phyloP scores from a whole-genome alignment of 2,797 vertebrate genomes.

The Masticophis lateralis region DNA sequence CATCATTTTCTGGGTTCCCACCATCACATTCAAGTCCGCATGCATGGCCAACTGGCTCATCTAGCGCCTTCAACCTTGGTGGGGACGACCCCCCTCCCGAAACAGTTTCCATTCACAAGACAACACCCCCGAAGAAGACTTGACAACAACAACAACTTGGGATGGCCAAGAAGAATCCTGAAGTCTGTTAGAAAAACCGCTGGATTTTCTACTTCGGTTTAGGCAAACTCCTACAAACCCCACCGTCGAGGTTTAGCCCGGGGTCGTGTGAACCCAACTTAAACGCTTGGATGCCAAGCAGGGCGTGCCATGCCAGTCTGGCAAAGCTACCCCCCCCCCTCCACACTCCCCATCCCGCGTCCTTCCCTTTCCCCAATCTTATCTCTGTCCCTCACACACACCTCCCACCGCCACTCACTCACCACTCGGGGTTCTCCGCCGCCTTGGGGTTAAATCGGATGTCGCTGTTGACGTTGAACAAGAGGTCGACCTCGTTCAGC shows the following conservation, averaged over 20 bases:
- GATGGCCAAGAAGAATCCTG: accelerated
- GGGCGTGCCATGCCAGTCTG: neutral
- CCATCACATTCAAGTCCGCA: neutral
- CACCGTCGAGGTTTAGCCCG: neutral
- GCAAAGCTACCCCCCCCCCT: neutral
- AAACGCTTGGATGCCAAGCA: neutral
- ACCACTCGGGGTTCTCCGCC: constrained; percentile 86
- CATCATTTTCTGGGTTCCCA: neutral
- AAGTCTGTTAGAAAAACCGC: neutral
- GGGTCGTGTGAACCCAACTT: neutral
- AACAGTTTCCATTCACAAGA: neutral
- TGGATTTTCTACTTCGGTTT: neutral
- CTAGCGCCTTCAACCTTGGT: neutral
- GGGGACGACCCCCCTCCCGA: too few species aligned
- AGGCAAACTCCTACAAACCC: neutral
- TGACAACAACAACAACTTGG: too few species aligned
- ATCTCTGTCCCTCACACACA: accelerated
- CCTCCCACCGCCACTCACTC: constrained; percentile 56
- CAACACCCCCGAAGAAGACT: neutral
- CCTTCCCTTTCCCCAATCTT: neutral
- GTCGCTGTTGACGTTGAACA: constrained; percentile 94
- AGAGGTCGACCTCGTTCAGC: constrained; percentile 84
- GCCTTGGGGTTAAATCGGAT: constrained; percentile 91
- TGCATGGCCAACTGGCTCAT: neutral
- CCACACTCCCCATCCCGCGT: neutral